Evolutionary conservation across 2,113 vertebrate species (phyloP), one percentile per base, ranked within the genome.

Genomic region (Melanocharis versteri): DNA sequence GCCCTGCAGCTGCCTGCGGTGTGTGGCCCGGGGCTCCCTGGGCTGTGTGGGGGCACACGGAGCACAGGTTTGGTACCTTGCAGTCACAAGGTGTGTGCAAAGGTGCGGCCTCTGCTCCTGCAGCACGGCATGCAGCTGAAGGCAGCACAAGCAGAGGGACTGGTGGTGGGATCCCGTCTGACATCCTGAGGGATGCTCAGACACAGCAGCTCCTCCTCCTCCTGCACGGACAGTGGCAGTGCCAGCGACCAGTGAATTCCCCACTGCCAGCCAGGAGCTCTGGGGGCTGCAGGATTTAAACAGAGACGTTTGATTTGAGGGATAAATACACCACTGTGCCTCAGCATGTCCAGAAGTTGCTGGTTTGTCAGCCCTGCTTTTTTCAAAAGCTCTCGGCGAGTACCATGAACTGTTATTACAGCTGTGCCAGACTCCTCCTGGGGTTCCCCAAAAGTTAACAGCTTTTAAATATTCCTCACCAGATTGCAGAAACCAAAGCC

Each of bases 141-240:
- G 54, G n/a, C 69, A 19, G 44, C 44, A 6, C 12, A 2, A 19
- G 71, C 7, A 10, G 35, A 51, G 48, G 40, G 27, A 16, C 40
- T 6, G 2, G 11, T 0, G 2, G 24, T 5, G 2, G 51, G 35
- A 33, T 37, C 1, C 0, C 39, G 13, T 62, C 56, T 82, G 90
- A 9, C 8, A 26, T 62, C 56, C 65, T 2, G 20, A 37, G 78
- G n/a, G 56, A 6, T 45, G 69, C 8, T 58, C 21, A 6, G 68
- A 23, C 12, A 6, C 71, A 33, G 76, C 7, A 2, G 4, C 31
- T 44, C 2, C 42, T 75, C 2, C 42, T 75, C 45, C 35, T 75
- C 3, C 0, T 30, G 15, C 5, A 2, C 0, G 1, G 65, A 33
- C 70, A 35, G n/a, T n/a, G n/a, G n/a, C 13, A 4, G 45, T 31